Evolutionary conservation across 1,140 invertebrate species (phyloP), one percentile per base, ranked within the genome.

Genomic region (Zaprionus lachaisei): DNA sequence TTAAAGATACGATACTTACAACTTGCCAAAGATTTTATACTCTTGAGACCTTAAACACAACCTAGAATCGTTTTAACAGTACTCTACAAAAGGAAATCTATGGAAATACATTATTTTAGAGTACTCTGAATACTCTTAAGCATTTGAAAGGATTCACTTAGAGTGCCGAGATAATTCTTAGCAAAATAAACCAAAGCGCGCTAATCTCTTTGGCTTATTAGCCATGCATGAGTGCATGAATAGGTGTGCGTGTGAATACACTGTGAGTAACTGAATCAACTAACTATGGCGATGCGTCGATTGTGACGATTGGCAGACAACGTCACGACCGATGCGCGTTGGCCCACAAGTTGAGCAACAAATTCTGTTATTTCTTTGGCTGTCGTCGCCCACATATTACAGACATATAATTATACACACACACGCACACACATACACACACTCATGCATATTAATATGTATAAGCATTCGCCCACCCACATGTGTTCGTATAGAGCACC

Each of bases 311-410:
- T 58, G 14, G 49, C 20, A 58, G 58, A 67, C 63, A 71, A 83
- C 83, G 83, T 84, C 81, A 81, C 79, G 56, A 54, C 44, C 69
- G 37, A 63, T 31, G 72, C 72, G 49, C 37, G 44, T 83, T 71
- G 75, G 75, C 71, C 69, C 76, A 87, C 38, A 51, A 61, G 62
- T 81, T 89, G 65, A 76, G 78, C 61, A 83, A 87, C 72, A 80
- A 66, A 56, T 34, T 44, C 47, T 72, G 56, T 22, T 75, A 28
- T 47, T 54, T 61, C 37, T 51, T 69, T 38, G 12, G 72, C 57
- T 74, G 65, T 69, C 57, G 72, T 47, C 85, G 72, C 84, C 84
- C 73, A 89, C 84, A 64, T 68, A 68, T 69, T 24, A 66, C 37
- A 70, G 6, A 49, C 24, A 26, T 49, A 68, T 28, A 65, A 69